A percentile compares a stretch with the other conserved stretches of the same genome.
phyloP scores from a whole-genome alignment of 2,888 invertebrate species.

The Mylabris sibirica region DNA sequence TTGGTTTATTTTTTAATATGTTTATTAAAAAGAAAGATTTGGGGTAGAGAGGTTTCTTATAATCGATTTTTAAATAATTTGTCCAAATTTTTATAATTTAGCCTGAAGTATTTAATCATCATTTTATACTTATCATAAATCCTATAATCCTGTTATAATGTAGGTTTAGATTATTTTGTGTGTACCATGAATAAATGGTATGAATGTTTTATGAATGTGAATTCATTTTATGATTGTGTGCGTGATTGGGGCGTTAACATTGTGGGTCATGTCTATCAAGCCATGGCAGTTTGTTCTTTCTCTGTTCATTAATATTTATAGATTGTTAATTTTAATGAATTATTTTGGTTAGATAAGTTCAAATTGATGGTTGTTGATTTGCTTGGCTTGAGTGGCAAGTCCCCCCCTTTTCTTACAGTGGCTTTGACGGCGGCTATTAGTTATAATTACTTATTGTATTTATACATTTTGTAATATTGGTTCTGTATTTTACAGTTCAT shows the following conservation, averaged over 20 bases:
- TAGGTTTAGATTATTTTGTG: constrained; percentile 44
- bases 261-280: constrained; percentile 62
- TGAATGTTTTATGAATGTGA: constrained; percentile 40
- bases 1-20: neutral
- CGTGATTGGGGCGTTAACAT: constrained; percentile 57
- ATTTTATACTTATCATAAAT: constrained; percentile 51
- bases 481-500: constrained; percentile 59
- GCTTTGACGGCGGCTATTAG: constrained; percentile 59
- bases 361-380: constrained; percentile 8
- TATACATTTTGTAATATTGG: constrained; percentile 51
- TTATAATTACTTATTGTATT: constrained; percentile 43
- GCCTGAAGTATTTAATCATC: constrained; percentile 54
- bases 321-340: neutral
- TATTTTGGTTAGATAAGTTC: constrained; percentile 11
- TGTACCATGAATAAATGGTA: constrained; percentile 42
- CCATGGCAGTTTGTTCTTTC: constrained; percentile 44
- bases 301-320: constrained; percentile 15
- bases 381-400: constrained; percentile 59
- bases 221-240: constrained; percentile 43
- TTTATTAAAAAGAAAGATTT: constrained; percentile 10
- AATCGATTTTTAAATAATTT: constrained; percentile 32
- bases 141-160: constrained; percentile 47
- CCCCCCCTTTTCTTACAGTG: constrained; percentile 60
- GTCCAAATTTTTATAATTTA: constrained; percentile 41
- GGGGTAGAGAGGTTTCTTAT: constrained; percentile 59